Base-by-base conservation (phyloP, 2,888 invertebrate species). In the Acanthosepion pharaonis region DNA sequence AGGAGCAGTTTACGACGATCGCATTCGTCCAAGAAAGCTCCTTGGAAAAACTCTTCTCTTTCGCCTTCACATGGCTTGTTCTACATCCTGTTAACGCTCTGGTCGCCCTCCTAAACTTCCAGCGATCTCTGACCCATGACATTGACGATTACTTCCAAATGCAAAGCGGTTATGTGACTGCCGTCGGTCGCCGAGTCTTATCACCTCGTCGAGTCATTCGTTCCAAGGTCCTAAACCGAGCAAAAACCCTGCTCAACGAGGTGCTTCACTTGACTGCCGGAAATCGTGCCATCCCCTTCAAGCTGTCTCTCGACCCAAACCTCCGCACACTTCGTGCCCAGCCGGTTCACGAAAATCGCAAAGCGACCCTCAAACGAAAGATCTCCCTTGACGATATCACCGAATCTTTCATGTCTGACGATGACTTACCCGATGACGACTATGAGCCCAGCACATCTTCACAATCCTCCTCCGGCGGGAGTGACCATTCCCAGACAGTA, bases 1-100 rank as follows among this genome's bases (percentile, higher is more conserved):
- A n/a, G 15, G 33, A n/a, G 3, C 33, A 0, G n/a, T 11, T n/a
- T 8, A 2, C 28, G n/a, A 15, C 78, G 3, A n/a, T 15, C 9
- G 5, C 15, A 1, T 33, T 5, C 78, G 78, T 15, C 78, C n/a
- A n/a, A 78, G n/a, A n/a, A n/a, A 33, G n/a, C 20, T n/a, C 9
- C n/a, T 33, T 78, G n/a, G 78, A 78, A 9, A 78, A 15, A 5
- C 78, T 78, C 78, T 78, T 78, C 11, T 9, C n/a, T 0, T 15
- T 78, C 20, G 8, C 18, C 18, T 78, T 78, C 18, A 78, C 78
- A 11, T 78, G 78, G 78, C 15, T 78, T n/a, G 78, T 78, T 6
- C 78, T 78, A 11, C 33, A 78, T 15, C 78, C 78, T 2, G 78
- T 78, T 0, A 78, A 78, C 11, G 11, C 78, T 4, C 6, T 78